These are phyloP conservation scores for Oconnorella tubifera DNA, from an alignment of 2,888 invertebrate species.

Conservation along the genomic window DNA sequence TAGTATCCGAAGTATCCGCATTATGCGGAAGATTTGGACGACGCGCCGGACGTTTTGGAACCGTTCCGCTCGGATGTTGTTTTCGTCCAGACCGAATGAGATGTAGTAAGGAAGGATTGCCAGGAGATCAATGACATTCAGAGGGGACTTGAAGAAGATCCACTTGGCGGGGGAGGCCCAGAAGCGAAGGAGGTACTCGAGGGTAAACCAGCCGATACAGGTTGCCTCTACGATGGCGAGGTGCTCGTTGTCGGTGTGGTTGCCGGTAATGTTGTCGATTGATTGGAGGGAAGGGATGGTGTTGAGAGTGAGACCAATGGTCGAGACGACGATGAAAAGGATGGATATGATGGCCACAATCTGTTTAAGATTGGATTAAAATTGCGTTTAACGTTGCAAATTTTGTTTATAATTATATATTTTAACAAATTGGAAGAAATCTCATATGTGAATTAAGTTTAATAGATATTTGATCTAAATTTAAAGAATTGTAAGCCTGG, in stretches of 20 bases:
- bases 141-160: constrained; percentile 98
- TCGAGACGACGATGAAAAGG: constrained; percentile 98
- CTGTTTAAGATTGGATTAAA: no score
- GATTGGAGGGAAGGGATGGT: constrained; percentile 94
- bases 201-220: constrained; percentile 98
- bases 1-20: constrained; percentile 56
- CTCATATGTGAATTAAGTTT: no score
- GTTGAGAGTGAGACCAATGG: constrained; percentile 97
- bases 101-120: constrained; percentile 98
- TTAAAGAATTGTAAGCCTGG: no score
- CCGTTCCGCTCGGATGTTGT: constrained; percentile 69
- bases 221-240: constrained; percentile 97
- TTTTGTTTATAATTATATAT: no score
- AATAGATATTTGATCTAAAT: no score
- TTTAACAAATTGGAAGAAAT: no score
- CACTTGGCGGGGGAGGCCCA: constrained; percentile 98
- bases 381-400: no score
- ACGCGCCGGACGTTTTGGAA: constrained; percentile 89
- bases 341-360: constrained; percentile 93
- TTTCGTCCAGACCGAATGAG: constrained; percentile 92
- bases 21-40: constrained; percentile 95
- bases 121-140: constrained; percentile 96
- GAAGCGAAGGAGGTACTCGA: constrained; percentile 94
- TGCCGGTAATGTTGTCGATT: constrained; percentile 76
- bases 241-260: constrained; percentile 46